Percentiles rank a stretch among this genome's conserved stretches.
These are phyloP conservation scores for Sander vitreus DNA, from an alignment of 2,113 vertebrate species.

Conservation along the genomic window DNA sequence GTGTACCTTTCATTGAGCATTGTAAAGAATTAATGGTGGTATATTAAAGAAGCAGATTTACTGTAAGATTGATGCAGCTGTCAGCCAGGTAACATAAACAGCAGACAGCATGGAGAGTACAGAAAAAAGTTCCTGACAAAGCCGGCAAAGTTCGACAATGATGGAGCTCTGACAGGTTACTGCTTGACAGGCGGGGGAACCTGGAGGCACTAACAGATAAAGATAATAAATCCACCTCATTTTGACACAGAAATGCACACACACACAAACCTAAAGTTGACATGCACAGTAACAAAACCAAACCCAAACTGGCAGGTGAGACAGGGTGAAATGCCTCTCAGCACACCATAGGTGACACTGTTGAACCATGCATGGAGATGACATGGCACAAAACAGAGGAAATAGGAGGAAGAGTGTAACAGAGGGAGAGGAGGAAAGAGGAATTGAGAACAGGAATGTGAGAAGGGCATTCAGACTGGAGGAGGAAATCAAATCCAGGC, in stretches of 20 bases:
- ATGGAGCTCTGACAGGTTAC: constrained; percentile 30
- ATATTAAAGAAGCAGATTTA: background rate
- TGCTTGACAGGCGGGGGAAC: constrained; percentile 16
- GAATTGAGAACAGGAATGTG: background rate
- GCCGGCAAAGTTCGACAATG: constrained; percentile 83
- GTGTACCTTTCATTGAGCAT: background rate
- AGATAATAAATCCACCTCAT: constrained; percentile 10
- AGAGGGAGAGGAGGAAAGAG: background rate
- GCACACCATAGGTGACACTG: constrained; percentile 69
- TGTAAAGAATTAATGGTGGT: background rate
- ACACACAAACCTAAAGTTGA: constrained; percentile 9
- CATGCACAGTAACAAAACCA: background rate
- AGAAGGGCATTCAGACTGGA: background rate
- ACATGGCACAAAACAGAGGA: background rate
- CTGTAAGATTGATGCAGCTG: too few species aligned
- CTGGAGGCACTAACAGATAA: constrained; percentile 27
- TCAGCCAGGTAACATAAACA: constrained; percentile 19
- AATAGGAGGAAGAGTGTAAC: background rate
- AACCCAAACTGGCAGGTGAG: constrained; percentile 37
- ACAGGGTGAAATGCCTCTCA: constrained; percentile 62
- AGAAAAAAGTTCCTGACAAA: constrained; percentile 87
- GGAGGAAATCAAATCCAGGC: constrained; percentile 14
- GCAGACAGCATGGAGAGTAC: constrained; percentile 37
- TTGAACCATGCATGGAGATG: constrained; percentile 63
- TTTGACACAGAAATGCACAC: constrained; percentile 20